A percentile compares a stretch with the other conserved stretches of the same genome.
Evolutionary conservation across 2,113 vertebrate genomes (phyloP).

Genomic region (Epinephelus cyanopodus): DNA sequence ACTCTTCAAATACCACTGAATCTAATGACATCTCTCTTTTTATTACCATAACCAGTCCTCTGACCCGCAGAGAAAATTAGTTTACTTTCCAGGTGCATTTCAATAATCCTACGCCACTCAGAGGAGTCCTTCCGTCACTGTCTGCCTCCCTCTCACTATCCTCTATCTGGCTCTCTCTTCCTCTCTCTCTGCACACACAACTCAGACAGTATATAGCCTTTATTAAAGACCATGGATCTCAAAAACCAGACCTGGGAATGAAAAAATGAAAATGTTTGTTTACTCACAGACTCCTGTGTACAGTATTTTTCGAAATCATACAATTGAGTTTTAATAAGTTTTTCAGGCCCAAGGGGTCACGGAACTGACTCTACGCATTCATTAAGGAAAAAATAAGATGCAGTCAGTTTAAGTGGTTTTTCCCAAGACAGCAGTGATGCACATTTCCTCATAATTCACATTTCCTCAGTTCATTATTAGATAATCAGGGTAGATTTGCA

Average conservation of each 20-base stretch:
- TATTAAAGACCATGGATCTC: conserved; percentile 64
- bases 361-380: conserved; percentile 37
- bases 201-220: conserved; percentile 32
- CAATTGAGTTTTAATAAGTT: conserved; percentile 58
- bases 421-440: conserved; percentile 50
- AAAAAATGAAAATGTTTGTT: conserved; percentile 35
- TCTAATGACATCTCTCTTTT: conserved; percentile 78
- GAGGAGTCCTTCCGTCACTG: conserved; percentile 42
- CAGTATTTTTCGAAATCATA: conserved; percentile 41
- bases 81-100: conserved; percentile 75
- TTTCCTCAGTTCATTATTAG: conserved; percentile 60
- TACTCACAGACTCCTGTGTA: conserved; percentile 41
- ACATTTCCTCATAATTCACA: conserved; percentile 54
- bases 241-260: conserved; percentile 40
- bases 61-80: conserved; percentile 71
- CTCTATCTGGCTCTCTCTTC: background rate
- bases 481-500: conserved; percentile 57
- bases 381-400: conserved; percentile 51
- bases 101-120: conserved; percentile 67
- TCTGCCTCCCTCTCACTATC: conserved; percentile 29
- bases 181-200: conserved; percentile 27
- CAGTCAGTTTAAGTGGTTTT: conserved; percentile 34
- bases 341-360: conserved; percentile 41
- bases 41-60: conserved; percentile 78
- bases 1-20: conserved; percentile 72